These are phyloP conservation scores for Micrasema minimum DNA, from an alignment of 1,140 invertebrate species.

Conservation along the genomic window DNA sequence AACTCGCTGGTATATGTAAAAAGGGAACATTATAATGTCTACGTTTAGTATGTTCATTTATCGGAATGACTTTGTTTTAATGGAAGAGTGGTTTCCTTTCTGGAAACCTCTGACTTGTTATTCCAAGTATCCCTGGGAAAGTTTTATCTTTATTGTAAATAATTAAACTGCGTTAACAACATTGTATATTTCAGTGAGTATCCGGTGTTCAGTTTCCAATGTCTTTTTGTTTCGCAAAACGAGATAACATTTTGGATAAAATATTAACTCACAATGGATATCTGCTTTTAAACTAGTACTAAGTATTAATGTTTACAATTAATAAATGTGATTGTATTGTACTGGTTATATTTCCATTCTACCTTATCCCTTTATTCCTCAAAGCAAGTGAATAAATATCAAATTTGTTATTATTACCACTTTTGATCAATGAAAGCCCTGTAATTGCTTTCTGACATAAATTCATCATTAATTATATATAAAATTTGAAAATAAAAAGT, in stretches of 20 bases:
- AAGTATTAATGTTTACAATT: conserved; percentile 54
- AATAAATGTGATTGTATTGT: conserved; percentile 55
- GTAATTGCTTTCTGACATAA: too few relatives aligned
- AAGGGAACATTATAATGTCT: conserved; percentile 65
- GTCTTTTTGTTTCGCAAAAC: conserved; percentile 28
- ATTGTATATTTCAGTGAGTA: conserved; percentile 37
- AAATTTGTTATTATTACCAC: too few relatives aligned
- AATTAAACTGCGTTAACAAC: conserved; percentile 39
- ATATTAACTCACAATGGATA: conserved; percentile 42
- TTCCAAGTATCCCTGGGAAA: conserved; percentile 9
- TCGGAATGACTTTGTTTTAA: conserved; percentile 53
- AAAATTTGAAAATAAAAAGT: too few relatives aligned
- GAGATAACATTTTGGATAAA: conserved; percentile 25
- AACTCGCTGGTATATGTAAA: conserved; percentile 69
- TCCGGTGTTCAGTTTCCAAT: conserved; percentile 39
- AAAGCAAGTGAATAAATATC: too few relatives aligned
- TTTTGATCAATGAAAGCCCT: too few relatives aligned
- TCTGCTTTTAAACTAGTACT: conserved; percentile 51
- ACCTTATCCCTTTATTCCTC: conserved; percentile 13
- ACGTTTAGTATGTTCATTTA: conserved; percentile 61
- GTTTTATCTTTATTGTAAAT: conserved; percentile 47
- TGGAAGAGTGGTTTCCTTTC: conserved; percentile 36
- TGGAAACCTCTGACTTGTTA: conserved; percentile 12
- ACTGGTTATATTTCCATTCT: conserved; percentile 33
- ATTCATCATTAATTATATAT: too few relatives aligned